phyloP scores from a whole-genome alignment of 92 coral and sea anemone genomes.

The Paramuricea clavata region DNA sequence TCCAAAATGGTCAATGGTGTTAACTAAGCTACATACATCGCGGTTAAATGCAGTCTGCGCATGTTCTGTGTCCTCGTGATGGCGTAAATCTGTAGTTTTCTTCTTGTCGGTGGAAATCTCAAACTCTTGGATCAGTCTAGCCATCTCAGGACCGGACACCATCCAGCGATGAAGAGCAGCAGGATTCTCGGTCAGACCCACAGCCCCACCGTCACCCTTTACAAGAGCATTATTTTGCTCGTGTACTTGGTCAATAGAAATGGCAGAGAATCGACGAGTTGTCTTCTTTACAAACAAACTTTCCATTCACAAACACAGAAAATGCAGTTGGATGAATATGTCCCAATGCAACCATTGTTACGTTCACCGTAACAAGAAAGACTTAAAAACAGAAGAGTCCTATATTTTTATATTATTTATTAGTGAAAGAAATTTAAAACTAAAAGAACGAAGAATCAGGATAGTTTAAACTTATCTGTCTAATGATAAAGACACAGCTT shows the following conservation, averaged over 20 bases:
- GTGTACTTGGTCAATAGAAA: slow-evolving; percentile 68
- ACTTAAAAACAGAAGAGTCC: too few relatives aligned
- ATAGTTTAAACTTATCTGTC: too few relatives aligned
- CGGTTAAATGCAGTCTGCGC: slow-evolving; percentile 40
- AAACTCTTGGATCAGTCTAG: slow-evolving; percentile 62
- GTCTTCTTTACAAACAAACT: slow-evolving; percentile 62
- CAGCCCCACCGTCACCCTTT: slow-evolving; percentile 72
- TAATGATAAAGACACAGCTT: too few relatives aligned
- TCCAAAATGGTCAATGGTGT: slow-evolving; percentile 46
- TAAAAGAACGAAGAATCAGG: too few relatives aligned
- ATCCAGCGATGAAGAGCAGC: slow-evolving; percentile 46
- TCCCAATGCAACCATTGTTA: slow-evolving; percentile 55
- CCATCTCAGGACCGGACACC: slow-evolving; percentile 68
- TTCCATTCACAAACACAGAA: slow-evolving; percentile 41
- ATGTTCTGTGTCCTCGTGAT: slow-evolving; percentile 57
- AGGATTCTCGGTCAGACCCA: slow-evolving; percentile 72
- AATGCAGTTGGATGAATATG: slow-evolving; percentile 12
- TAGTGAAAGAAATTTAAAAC: too few relatives aligned
- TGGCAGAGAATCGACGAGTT: slow-evolving; percentile 55
- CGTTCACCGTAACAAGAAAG: too few relatives aligned
- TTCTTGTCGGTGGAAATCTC: slow-evolving; percentile 26
- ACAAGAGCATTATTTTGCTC: slow-evolving; percentile 65
- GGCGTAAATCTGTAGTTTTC: slow-evolving; percentile 8
- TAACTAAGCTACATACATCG: slow-evolving; percentile 37
- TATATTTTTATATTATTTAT: too few relatives aligned